These are phyloP conservation scores for Bradypodion pumilum DNA, from an alignment of 2,797 vertebrate genomes.

Conservation along the genomic window DNA sequence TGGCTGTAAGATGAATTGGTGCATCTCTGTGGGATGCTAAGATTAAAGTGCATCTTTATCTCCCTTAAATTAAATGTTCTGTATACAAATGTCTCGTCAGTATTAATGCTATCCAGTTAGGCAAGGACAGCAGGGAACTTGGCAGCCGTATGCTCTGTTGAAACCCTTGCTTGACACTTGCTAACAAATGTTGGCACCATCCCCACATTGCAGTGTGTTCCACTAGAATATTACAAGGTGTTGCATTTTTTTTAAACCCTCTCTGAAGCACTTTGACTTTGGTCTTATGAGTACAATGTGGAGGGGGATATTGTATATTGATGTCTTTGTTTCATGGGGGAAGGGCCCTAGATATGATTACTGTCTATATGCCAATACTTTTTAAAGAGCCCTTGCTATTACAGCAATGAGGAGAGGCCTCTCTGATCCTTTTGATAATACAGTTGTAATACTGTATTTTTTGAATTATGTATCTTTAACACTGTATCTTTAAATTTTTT, in stretches of 20 bases:
- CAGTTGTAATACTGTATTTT: too few species aligned
- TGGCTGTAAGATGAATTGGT: background rate
- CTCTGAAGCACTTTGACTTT: too few species aligned
- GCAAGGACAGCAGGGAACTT: background rate
- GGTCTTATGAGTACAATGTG: background rate
- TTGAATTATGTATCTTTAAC: too few species aligned
- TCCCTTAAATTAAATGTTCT: background rate
- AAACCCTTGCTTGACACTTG: background rate
- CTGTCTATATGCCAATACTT: background rate
- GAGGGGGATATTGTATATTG: background rate
- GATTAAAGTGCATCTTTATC: background rate
- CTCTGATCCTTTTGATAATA: background rate
- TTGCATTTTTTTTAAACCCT: background rate
- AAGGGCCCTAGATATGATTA: background rate
- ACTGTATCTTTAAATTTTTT: too few species aligned
- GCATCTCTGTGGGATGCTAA: background rate
- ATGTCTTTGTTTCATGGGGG: background rate
- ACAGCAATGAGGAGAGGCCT: background rate
- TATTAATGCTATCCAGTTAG: background rate
- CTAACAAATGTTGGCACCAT: background rate
- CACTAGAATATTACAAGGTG: background rate
- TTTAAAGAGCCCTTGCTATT: too few species aligned
- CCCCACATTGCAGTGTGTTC: constrained; percentile 9
- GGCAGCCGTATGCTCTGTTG: background rate
- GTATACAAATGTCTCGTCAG: background rate